Base-by-base conservation (phyloP, 2,888 invertebrate species). In the Falcaria lacertinaria region DNA sequence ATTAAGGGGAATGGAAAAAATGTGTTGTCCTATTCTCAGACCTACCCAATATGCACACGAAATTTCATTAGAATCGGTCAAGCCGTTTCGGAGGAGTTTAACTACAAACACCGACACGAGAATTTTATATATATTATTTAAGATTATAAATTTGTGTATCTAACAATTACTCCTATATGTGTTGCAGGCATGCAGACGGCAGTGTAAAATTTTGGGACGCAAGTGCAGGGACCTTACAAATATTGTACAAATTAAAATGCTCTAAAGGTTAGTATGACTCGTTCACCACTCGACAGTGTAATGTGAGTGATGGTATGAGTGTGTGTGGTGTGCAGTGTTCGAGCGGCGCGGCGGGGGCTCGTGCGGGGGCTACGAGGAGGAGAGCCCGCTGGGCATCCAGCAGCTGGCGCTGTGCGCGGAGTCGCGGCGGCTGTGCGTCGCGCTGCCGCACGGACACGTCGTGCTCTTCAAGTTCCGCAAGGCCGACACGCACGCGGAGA, bases 181-280 rank as follows among this genome's bases (percentile, higher is more conserved):
- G 15, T 33, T 34, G 43, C 88, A 97, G 97, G 40, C 98, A 99
- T 87, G 96, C 98, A 54, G 99, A 99, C 88, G 99, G 99, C 41
- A 98, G 98, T 73, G 92, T 99, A 44, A 98, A 98, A 83, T 99
- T 99, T 88, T 99, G 99, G 99, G 99, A 99, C 83, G 97, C 98
- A 37, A 97, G 98, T 71, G 97, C 97, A 42, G 98, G 98, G 57
- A 96, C 96, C 51, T 91, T 99, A 64, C 98, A 98, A 91, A 95
- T 98, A 69, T 92, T 99, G 74, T 99, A 99, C 91, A 98, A 98
- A 91, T 90, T 99, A 72, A 99, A 98, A 91, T 98, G 98, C 75
- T 96, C 97, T 60, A 98, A 98, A 91, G 91, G 89, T 89, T 44
- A 58, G 67, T 51, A 7, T 6, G 4, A 19, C n/a, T n/a, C n/a